These are phyloP conservation scores for Copsychus sechellarum DNA, from an alignment of 2,113 vertebrate species.

Conservation along the genomic window DNA sequence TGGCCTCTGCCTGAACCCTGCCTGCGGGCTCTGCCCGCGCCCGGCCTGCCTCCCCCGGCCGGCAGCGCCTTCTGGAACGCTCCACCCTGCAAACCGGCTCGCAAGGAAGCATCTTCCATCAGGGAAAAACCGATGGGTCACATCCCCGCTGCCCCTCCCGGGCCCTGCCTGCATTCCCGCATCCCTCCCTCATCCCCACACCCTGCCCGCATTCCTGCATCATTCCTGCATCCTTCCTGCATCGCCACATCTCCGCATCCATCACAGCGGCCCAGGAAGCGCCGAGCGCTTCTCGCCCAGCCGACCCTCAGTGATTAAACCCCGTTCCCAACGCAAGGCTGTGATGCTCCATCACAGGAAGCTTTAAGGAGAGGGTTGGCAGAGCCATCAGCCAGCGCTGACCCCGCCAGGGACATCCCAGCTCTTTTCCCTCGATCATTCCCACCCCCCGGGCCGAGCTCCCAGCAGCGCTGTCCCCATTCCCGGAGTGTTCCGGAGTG, in stretches of 20 bases:
- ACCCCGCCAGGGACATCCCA: not conserved
- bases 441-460: not conserved
- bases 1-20: conserved; percentile 45
- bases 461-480: not conserved
- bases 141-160: not conserved
- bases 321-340: not conserved
- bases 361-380: not conserved
- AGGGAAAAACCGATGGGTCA: not conserved
- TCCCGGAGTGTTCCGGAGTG: not conserved
- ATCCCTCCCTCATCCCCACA: not conserved
- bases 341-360: not conserved
- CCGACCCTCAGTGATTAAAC: not conserved
- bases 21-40: not conserved
- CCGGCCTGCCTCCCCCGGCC: not conserved
- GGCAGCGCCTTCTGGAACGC: not conserved
- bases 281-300: not conserved
- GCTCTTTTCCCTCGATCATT: not conserved
- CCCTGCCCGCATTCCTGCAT: not conserved
- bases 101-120: not conserved
- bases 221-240: not conserved
- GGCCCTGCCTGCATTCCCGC: not conserved
- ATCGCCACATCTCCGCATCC: not conserved
- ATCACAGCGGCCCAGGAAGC: not conserved
- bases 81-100: not conserved
- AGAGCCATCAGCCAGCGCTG: not conserved